These are phyloP conservation scores for Hydrozoanthus tunicans DNA, from an alignment of 64 coral and sea anemone species.

Conservation along the genomic window DNA sequence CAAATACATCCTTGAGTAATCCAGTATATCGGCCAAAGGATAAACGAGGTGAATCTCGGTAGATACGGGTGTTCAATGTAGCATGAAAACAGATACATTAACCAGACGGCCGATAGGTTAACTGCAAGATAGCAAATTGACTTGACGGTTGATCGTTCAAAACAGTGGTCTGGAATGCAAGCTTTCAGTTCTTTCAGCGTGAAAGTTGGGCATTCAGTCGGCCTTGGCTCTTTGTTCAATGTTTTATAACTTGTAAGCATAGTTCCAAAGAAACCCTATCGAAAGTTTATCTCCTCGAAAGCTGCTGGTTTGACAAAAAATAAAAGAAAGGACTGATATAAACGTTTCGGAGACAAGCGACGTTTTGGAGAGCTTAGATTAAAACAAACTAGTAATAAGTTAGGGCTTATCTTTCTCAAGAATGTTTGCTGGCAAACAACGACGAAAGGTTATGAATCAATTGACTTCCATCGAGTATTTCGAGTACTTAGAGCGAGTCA, in stretches of 20 bases:
- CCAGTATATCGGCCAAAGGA: slow-evolving; percentile 71
- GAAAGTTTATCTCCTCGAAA: neutral
- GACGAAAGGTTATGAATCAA: neutral
- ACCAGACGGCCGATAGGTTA: slow-evolving; percentile 44
- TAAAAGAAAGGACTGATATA: neutral
- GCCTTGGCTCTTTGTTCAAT: slow-evolving; percentile 49
- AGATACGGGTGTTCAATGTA: slow-evolving; percentile 63
- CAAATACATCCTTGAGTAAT: slow-evolving; percentile 70
- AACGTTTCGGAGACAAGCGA: neutral
- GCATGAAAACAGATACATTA: slow-evolving; percentile 29
- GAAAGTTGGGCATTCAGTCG: slow-evolving; percentile 53
- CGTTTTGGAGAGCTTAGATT: too few relatives aligned
- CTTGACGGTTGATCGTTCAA: slow-evolving; percentile 68
- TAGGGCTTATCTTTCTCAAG: too few relatives aligned
- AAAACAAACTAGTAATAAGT: too few relatives aligned
- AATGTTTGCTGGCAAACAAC: neutral
- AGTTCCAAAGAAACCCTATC: neutral
- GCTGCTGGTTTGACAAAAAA: neutral
- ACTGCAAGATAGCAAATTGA: slow-evolving; percentile 40
- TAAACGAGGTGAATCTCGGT: slow-evolving; percentile 11
- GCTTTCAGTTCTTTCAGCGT: slow-evolving; percentile 70
- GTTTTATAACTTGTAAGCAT: slow-evolving; percentile 63
- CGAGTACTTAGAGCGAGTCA: neutral
- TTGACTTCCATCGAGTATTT: neutral
- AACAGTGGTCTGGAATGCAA: slow-evolving; percentile 61